A percentile compares a stretch with the other conserved stretches of the same genome.
Evolutionary conservation across 1,140 invertebrate species (phyloP).

Genomic region (Nixonia krombeini): DNA sequence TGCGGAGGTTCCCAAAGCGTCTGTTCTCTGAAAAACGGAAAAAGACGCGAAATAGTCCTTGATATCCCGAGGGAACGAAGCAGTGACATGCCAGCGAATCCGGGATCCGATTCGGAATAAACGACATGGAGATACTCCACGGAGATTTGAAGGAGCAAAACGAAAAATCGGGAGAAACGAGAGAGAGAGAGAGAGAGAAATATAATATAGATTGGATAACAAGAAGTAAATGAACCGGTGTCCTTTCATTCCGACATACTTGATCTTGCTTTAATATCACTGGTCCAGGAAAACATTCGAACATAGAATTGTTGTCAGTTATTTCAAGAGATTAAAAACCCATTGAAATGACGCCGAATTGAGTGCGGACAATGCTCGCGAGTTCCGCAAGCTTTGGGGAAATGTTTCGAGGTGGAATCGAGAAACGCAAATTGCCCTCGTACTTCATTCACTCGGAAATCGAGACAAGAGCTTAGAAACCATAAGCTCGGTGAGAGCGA

Average conservation of each 20-base stretch:
- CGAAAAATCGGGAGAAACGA: slow-evolving; percentile 27
- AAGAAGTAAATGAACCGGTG: no score
- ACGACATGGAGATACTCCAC: slow-evolving; percentile 42
- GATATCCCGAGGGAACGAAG: slow-evolving; percentile 34
- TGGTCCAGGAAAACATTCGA: no score
- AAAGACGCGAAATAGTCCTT: slow-evolving; percentile 36
- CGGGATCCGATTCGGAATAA: slow-evolving; percentile 43
- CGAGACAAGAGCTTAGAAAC: slow-evolving; percentile 49
- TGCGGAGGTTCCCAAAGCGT: slow-evolving; percentile 26
- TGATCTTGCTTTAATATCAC: no score
- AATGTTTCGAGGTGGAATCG: slow-evolving; percentile 9
- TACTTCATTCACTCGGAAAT: slow-evolving; percentile 37
- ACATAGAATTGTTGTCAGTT: no score
- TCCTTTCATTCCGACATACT: no score
- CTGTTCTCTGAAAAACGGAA: slow-evolving; percentile 31
- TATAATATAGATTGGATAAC: no score
- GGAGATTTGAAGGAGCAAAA: slow-evolving; percentile 33
- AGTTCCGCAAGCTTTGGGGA: slow-evolving; percentile 1
- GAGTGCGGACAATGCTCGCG: no score
- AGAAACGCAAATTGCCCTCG: slow-evolving; percentile 37
- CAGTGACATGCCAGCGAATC: slow-evolving; percentile 41
- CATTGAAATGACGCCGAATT: no score
- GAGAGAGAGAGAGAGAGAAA: slow-evolving; percentile 24
- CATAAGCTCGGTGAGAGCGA: slow-evolving; percentile 50
- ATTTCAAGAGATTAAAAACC: no score